These are phyloP conservation scores for Actenoides lindsayi DNA, from an alignment of 2,113 vertebrate genomes.

Conservation along the genomic window DNA sequence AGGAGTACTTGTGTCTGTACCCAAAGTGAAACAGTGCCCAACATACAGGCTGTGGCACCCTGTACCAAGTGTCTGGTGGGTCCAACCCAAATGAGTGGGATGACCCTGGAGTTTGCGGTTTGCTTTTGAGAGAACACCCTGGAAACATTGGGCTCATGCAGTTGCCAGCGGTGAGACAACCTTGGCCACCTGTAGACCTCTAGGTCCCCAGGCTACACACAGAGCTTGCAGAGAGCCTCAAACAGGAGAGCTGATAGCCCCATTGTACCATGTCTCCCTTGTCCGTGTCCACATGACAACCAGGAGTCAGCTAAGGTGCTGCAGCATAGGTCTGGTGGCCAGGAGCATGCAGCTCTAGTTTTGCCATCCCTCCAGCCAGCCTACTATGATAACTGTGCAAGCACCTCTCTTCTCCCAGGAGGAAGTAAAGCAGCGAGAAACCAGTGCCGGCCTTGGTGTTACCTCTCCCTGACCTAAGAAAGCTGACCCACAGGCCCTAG, in stretches of 20 bases:
- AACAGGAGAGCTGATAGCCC: background rate
- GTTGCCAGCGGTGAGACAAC: background rate
- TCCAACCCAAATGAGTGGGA: background rate
- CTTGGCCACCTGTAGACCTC: background rate
- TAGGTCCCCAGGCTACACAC: background rate
- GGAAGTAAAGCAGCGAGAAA: background rate
- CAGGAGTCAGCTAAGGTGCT: background rate
- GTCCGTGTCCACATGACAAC: background rate
- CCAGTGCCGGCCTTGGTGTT: accelerated
- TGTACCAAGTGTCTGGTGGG: background rate
- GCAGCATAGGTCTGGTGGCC: background rate
- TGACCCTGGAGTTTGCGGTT: background rate
- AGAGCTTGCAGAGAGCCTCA: background rate
- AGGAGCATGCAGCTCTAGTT: background rate
- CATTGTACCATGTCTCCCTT: background rate
- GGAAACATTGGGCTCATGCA: background rate
- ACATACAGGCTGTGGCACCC: background rate
- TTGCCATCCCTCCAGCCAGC: background rate
- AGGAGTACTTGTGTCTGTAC: background rate
- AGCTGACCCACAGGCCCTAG: background rate
- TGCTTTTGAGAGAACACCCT: background rate
- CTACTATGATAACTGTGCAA: background rate
- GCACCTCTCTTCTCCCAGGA: background rate
- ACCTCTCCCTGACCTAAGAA: background rate
- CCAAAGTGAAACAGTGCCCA: background rate